Evolutionary conservation across 2,797 vertebrate genomes (phyloP).

Genomic region (Centroberyx gerrardi): DNA sequence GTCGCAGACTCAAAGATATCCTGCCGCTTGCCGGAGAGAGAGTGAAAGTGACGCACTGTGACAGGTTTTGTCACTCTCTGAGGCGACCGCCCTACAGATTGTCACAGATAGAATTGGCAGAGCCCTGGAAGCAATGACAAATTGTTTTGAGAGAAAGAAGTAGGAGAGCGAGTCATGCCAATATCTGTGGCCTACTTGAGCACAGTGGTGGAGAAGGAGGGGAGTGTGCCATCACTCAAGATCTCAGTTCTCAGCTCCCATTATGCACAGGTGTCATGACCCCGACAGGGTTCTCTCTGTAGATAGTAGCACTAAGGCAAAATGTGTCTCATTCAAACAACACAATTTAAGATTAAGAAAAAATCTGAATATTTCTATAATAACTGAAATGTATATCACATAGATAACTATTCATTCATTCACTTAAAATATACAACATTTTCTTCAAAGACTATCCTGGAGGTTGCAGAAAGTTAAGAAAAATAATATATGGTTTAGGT

Average conservation of each 20-base stretch:
- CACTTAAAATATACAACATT: too few species aligned
- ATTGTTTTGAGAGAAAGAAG: slow-evolving; percentile 75
- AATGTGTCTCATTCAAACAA: too few species aligned
- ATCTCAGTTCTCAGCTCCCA: slow-evolving; percentile 48
- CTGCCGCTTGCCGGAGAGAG: slow-evolving; percentile 69
- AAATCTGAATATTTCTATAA: neutral
- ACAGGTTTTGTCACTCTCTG: slow-evolving; percentile 84
- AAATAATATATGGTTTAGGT: neutral
- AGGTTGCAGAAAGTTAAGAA: neutral
- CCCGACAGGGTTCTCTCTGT: slow-evolving; percentile 13
- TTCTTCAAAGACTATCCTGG: neutral
- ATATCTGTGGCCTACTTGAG: slow-evolving; percentile 72
- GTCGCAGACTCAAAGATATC: slow-evolving; percentile 76
- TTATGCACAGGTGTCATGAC: slow-evolving; percentile 43
- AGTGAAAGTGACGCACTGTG: slow-evolving; percentile 80
- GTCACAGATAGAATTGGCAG: slow-evolving; percentile 79
- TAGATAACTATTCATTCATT: neutral
- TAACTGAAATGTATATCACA: neutral
- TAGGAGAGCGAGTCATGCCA: slow-evolving; percentile 61
- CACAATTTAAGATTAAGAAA: neutral
- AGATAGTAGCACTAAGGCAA: neutral
- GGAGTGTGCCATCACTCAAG: slow-evolving; percentile 44
- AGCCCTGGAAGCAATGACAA: slow-evolving; percentile 79
- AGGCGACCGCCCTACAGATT: slow-evolving; percentile 77
- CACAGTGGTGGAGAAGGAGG: slow-evolving; percentile 19